Evolutionary conservation across 2,797 vertebrate species (phyloP).

Genomic region (Gouania willdenowi): DNA sequence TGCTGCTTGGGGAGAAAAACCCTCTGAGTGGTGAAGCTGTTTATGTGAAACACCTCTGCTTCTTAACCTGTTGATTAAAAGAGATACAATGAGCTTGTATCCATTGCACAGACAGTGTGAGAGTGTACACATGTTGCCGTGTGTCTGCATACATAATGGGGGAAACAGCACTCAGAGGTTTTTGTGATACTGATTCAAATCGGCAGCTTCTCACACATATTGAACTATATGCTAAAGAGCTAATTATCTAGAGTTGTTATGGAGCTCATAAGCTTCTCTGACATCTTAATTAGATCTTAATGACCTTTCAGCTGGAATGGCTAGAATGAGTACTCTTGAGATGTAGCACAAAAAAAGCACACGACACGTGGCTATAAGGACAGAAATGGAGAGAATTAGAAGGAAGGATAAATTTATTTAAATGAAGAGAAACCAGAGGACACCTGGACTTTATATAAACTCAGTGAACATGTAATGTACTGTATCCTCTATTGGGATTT

Average conservation of each 20-base stretch:
- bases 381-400: constrained; percentile 10
- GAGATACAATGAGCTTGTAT: constrained; percentile 14
- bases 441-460: constrained; percentile 2
- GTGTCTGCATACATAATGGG: not conserved
- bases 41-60: constrained; percentile 15
- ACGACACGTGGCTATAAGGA: constrained; percentile 15
- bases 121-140: not conserved
- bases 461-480: not conserved
- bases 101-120: not conserved
- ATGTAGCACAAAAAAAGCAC: constrained; percentile 30
- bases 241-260: constrained; percentile 69
- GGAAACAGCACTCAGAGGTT: not conserved
- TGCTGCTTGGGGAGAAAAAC: constrained; percentile 9
- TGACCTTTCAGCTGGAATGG: constrained; percentile 67
- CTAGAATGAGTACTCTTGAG: constrained; percentile 39
- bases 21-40: constrained; percentile 6
- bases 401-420: constrained; percentile 14
- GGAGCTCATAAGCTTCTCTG: constrained; percentile 66
- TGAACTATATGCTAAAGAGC: constrained; percentile 57
- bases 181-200: constrained; percentile 44
- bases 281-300: constrained; percentile 84
- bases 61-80: constrained; percentile 29
- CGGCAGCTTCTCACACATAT: constrained; percentile 54
- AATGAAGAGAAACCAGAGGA: constrained; percentile 6
- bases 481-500: constrained; percentile 16